Base-by-base conservation (phyloP, 2,888 invertebrate genomes). In the Drosophila rubida region DNA sequence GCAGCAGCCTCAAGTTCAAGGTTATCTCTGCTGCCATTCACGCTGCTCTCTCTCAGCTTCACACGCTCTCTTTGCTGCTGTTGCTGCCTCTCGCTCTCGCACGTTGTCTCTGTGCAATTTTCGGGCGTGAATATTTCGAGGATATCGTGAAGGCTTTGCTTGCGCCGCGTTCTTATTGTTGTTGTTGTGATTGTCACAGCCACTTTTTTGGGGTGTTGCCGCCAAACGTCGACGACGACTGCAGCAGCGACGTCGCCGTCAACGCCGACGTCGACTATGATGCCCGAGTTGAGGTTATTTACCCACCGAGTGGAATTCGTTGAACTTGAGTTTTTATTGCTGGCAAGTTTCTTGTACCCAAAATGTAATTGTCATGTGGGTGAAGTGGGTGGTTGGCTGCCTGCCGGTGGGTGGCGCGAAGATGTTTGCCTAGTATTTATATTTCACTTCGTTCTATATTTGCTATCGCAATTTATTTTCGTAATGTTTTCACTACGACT, bases 271-370 rank as follows among this genome's bases (percentile, higher is more conserved):
- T 14, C 35, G 57, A 55, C 72, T 58, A 39, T 59, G 59, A 41
- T 37, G 69, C 46, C 62, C 71, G 71, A 72, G 64, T 45, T 69
- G 63, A 79, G 85, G 82, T 84, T 82, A 73, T 84, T 82, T 82
- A 84, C 85, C 82, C 79, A 83, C 61, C 67, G 55, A 61, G 55
- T 67, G 64, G 77, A 81, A 82, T 79, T 70, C 85, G 72, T 84
- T 84, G 82, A 82, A 82, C 82, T 81, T 82, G 73, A 76, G 78
- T 75, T 83, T 75, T 66, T 75, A 70, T 72, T 53, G 70, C 69
- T 69, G 35, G 66, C 76, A 69, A 70, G 57, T 65, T 75, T 69
- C 66, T 65, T 57, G 51, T 58, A 44, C 51, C 44, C 44, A 7
- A 45, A 49, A 32, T 45, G 62, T 67, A 59, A 45, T 22, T 49